phyloP scores from a whole-genome alignment of 1,140 invertebrate genomes.

The Nebria ingens region DNA sequence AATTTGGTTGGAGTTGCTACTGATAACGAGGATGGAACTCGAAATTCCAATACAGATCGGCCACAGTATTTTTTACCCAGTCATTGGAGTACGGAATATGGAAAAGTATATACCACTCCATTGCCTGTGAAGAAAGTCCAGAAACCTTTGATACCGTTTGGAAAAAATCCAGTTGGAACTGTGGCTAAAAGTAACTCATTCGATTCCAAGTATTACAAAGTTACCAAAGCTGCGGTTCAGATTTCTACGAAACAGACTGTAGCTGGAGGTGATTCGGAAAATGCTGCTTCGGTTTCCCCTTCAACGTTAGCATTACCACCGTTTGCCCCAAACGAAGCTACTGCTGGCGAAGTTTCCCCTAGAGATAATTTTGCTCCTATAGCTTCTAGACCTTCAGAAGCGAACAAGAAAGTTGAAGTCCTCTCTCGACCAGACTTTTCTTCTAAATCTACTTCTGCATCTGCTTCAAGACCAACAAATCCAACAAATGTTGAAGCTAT shows the following conservation, averaged over 20 bases:
- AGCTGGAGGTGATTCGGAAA: background rate
- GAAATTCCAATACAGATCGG: slow-evolving; percentile 15
- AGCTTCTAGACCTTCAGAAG: background rate
- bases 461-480: background rate
- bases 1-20: slow-evolving; percentile 23
- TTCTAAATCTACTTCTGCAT: background rate
- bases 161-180: background rate
- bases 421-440: background rate
- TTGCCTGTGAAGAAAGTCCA: background rate
- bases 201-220: background rate
- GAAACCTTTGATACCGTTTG: background rate
- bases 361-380: background rate
- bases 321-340: background rate
- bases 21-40: slow-evolving; percentile 14
- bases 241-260: background rate
- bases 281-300: background rate
- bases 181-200: background rate
- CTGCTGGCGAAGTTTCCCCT: background rate
- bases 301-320: background rate
- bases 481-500: background rate
- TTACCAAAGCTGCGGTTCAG: background rate
- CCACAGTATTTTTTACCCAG: slow-evolving; percentile 27
- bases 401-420: background rate
- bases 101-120: slow-evolving; percentile 2
- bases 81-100: slow-evolving; percentile 27